A percentile compares a stretch with the other conserved stretches of the same genome.
Evolutionary conservation across 2,888 invertebrate genomes (phyloP).

Genomic region (Adelphocoris suturalis): DNA sequence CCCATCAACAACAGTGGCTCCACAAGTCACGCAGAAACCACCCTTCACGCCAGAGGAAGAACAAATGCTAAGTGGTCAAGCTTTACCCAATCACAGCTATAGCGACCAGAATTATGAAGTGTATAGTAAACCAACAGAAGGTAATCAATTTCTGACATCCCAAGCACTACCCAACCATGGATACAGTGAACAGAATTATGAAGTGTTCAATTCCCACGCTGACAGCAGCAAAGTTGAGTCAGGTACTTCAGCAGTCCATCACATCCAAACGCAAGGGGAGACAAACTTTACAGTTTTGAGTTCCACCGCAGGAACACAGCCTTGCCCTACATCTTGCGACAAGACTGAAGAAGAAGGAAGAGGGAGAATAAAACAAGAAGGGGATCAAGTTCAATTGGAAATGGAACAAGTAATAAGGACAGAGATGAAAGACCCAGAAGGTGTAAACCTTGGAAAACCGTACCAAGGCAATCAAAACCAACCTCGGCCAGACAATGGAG

Average conservation of each 20-base stretch:
- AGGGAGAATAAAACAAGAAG: slow-evolving; percentile 54
- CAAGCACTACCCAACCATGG: slow-evolving; percentile 18
- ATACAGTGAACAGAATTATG: slow-evolving; percentile 49
- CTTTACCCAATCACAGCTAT: slow-evolving; percentile 19
- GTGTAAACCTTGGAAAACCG: slow-evolving; percentile 52
- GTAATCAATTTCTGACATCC: not conserved
- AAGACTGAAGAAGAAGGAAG: slow-evolving; percentile 48
- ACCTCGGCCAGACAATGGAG: not conserved
- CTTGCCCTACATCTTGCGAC: not conserved
- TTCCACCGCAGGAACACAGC: not conserved
- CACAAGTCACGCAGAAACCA: slow-evolving; percentile 50
- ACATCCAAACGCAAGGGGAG: not conserved
- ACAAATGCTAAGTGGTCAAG: not conserved
- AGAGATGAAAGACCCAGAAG: slow-evolving; percentile 64
- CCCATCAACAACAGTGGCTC: slow-evolving; percentile 24
- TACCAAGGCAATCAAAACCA: not conserved
- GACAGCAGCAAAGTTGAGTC: slow-evolving; percentile 34
- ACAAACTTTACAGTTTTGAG: not conserved
- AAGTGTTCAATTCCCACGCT: slow-evolving; percentile 6
- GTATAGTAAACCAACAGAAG: slow-evolving; percentile 10
- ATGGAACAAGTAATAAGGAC: slow-evolving; percentile 68
- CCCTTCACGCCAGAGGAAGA: slow-evolving; percentile 52
- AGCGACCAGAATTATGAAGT: slow-evolving; percentile 47
- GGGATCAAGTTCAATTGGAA: slow-evolving; percentile 65
- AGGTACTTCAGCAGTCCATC: not conserved